Percentiles rank a stretch among this genome's conserved stretches.
Conservation (phyloP, 1,140 invertebrate genomes). For the Cydia fagiglandana region DNA sequence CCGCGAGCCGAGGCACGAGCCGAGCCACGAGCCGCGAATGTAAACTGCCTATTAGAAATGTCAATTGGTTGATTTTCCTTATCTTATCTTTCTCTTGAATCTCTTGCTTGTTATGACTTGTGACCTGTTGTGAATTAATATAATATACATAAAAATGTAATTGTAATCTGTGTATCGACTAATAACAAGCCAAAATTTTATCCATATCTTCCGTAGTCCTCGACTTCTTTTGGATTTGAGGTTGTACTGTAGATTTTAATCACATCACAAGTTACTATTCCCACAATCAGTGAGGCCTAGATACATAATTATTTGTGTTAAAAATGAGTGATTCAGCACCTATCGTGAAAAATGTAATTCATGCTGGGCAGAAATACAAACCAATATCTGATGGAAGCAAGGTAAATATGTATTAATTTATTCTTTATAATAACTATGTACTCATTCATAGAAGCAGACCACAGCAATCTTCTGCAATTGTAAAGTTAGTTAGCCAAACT, state of each 20-base stretch:
- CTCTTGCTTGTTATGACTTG: neutral
- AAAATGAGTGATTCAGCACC: constrained; percentile 49
- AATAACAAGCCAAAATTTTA: neutral
- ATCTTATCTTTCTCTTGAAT: constrained; percentile 3
- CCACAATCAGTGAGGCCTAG: neutral
- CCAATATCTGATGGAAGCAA: constrained; percentile 78
- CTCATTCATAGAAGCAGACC: constrained; percentile 1
- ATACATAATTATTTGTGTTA: neutral
- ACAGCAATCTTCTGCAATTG: neutral
- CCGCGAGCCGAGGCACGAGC: too few relatives aligned
- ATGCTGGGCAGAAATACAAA: constrained; percentile 77
- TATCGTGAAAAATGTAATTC: constrained; percentile 74
- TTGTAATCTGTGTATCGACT: neutral
- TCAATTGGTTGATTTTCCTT: neutral
- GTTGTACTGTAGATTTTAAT: neutral
- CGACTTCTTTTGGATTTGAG: neutral
- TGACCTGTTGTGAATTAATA: neutral
- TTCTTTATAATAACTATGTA: neutral
- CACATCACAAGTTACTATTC: neutral
- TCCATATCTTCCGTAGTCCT: neutral
- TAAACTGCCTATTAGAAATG: neutral
- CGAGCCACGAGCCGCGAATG: too few relatives aligned
- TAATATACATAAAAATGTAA: neutral
- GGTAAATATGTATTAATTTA: constrained; percentile 48
- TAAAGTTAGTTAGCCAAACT: neutral